A percentile compares a stretch with the other conserved stretches of the same genome.
phyloP scores from a whole-genome alignment of 2,113 vertebrate species.

The Hyaena hyaena region DNA sequence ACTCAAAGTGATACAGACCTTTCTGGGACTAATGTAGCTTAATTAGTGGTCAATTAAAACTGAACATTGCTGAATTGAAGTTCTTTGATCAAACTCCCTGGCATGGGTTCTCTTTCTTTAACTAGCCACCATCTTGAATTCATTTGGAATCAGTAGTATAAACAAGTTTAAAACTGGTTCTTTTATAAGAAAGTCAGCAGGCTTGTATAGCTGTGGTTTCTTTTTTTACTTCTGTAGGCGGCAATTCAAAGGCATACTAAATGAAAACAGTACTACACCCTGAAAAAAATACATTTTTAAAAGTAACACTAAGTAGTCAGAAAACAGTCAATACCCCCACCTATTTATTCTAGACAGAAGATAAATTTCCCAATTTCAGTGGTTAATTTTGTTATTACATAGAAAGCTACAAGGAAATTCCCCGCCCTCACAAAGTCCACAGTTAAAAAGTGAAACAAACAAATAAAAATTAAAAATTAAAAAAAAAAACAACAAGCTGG shows the following conservation, averaged over 20 bases:
- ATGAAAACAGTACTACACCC: conserved; percentile 84
- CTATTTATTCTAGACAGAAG: conserved; percentile 59
- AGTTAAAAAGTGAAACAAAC: conserved; percentile 42
- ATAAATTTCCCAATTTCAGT: conserved; percentile 44
- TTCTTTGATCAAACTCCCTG: conserved; percentile 91
- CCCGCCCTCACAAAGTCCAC: background rate
- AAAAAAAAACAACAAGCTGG: background rate
- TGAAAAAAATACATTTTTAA: conserved; percentile 81
- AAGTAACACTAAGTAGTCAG: conserved; percentile 80
- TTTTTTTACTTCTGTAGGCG: conserved; percentile 84
- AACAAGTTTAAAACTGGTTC: conserved; percentile 89
- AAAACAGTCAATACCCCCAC: conserved; percentile 63
- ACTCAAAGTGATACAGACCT: conserved; percentile 85
- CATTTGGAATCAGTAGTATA: conserved; percentile 90
- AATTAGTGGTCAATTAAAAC: conserved; percentile 93
- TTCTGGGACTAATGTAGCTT: conserved; percentile 88
- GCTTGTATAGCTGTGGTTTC: conserved; percentile 85
- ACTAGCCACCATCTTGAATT: conserved; percentile 94
- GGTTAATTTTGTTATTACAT: conserved; percentile 52
- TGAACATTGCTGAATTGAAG: conserved; percentile 89
- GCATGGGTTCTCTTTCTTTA: conserved; percentile 85
- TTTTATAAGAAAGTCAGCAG: conserved; percentile 86
- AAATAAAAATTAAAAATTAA: background rate
- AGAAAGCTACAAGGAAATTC: conserved; percentile 30
- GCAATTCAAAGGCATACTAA: conserved; percentile 84